Conservation (phyloP, 2,797 vertebrate species). For the Mionectes olivaceus region DNA sequence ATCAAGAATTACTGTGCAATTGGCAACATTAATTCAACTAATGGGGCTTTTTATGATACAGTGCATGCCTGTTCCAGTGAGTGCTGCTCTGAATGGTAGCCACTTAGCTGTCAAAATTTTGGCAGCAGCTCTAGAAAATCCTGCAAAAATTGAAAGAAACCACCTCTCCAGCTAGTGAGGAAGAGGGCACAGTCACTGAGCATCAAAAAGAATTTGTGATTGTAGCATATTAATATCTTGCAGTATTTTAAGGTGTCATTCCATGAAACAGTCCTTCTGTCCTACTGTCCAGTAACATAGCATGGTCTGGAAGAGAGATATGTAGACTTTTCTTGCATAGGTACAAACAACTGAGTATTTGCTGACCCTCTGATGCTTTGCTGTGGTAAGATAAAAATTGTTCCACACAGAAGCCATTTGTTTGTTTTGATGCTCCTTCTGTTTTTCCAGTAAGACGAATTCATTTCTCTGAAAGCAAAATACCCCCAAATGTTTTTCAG, state of each 20-base stretch:
- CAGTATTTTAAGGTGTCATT: background rate
- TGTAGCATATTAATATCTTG: background rate
- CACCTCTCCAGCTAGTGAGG: background rate
- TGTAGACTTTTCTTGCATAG: background rate
- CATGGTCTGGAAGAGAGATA: background rate
- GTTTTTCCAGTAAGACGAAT: background rate
- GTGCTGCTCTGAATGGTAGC: slow-evolving; percentile 6
- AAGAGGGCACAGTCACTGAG: background rate
- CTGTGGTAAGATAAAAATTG: background rate
- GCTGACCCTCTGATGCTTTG: background rate
- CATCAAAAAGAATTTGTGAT: background rate
- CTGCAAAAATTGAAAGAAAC: background rate
- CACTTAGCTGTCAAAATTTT: slow-evolving; percentile 27
- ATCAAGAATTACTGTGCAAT: background rate
- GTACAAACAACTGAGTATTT: background rate
- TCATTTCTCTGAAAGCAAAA: background rate
- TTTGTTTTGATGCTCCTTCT: background rate
- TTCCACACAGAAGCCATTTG: background rate
- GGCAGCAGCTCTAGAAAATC: slow-evolving; percentile 12
- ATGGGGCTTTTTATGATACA: background rate
- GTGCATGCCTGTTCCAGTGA: background rate
- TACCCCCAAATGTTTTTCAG: background rate
- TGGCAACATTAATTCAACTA: background rate
- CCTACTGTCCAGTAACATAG: background rate
- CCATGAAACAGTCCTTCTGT: background rate